Evolutionary conservation across 1,140 invertebrate genomes (phyloP), one percentile per base, ranked within the genome.

Genomic region (Drosophila sucinea): DNA sequence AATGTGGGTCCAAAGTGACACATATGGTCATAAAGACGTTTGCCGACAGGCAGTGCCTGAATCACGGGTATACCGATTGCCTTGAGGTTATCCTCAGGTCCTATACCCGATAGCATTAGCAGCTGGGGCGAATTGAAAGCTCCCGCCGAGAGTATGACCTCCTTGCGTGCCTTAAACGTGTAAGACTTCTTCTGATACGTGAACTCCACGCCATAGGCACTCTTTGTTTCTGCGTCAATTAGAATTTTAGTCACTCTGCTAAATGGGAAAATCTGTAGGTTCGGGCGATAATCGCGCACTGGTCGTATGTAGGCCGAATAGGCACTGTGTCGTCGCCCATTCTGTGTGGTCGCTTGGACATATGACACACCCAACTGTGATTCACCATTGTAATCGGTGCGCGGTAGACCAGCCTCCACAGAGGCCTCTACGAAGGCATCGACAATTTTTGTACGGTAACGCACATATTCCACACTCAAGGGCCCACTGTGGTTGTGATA

Each of bases 81-180:
- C 55, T 94, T 90, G 1, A 98, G 80, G 70, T 94, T 93, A 40
- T 93, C 79, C 79, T 92, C 94, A 8, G 96, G 96, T 1, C 96
- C 97, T 5, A 97, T 93, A 0, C 97, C 97, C 1, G 96, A 96
- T 0, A 97, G 92, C 95, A 97, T 96, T 30, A 98, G 91, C 6
- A 98, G 77, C 91, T 97, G 96, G 0, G 96, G 96, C 1, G 96
- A 96, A 86, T 96, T 96, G 38, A 97, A 95, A 0, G 96, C 93
- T 0, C 96, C 97, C 7, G 95, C 96, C 38, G 95, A 95, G 6
- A 96, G 56, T 38, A 96, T 95, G 0, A 96, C 94, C 91, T 96
- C 96, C 77, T 94, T 96, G n/a, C 90, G 92, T 0, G 95, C 95
- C 64, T 92, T 92, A 4, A 94, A 93, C 38, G 90, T 90, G 60